Conservation (phyloP, 2,797 vertebrate genomes). For the Aselliscus stoliczkanus region DNA sequence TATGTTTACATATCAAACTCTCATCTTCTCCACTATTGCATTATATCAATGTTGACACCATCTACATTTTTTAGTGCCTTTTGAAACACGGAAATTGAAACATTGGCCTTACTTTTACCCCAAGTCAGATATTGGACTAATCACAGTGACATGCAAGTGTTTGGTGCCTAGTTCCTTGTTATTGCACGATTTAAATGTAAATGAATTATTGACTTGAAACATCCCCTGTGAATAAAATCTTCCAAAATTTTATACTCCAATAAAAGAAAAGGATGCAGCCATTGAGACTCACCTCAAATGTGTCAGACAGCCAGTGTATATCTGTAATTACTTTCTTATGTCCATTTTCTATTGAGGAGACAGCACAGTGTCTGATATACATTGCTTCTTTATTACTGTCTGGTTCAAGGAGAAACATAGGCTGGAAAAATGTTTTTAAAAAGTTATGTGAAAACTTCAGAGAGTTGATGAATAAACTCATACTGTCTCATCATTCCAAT, state of each 20-base stretch:
- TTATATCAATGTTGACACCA: neutral
- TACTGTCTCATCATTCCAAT: neutral
- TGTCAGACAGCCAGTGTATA: conserved; percentile 90
- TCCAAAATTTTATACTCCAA: neutral
- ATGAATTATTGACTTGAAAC: neutral
- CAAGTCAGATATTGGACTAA: neutral
- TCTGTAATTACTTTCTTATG: conserved; percentile 89
- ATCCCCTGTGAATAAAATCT: neutral
- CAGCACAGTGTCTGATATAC: conserved; percentile 83
- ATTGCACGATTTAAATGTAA: neutral
- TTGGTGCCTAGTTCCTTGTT: neutral
- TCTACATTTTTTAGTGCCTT: neutral
- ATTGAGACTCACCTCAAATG: conserved; percentile 85
- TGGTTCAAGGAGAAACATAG: conserved; percentile 74
- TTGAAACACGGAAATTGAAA: neutral
- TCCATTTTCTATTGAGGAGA: conserved; percentile 85
- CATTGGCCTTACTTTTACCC: neutral
- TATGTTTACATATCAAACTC: neutral
- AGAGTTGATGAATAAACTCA: neutral
- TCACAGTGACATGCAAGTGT: neutral
- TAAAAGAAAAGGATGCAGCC: neutral
- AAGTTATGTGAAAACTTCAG: neutral
- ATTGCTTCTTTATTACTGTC: conserved; percentile 74
- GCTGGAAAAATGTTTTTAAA: conserved; percentile 72
- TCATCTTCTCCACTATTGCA: neutral